A percentile compares a stretch with the other conserved stretches of the same genome.
Evolutionary conservation across 2,113 vertebrate genomes (phyloP).

Genomic region (Melanocharis versteri): DNA sequence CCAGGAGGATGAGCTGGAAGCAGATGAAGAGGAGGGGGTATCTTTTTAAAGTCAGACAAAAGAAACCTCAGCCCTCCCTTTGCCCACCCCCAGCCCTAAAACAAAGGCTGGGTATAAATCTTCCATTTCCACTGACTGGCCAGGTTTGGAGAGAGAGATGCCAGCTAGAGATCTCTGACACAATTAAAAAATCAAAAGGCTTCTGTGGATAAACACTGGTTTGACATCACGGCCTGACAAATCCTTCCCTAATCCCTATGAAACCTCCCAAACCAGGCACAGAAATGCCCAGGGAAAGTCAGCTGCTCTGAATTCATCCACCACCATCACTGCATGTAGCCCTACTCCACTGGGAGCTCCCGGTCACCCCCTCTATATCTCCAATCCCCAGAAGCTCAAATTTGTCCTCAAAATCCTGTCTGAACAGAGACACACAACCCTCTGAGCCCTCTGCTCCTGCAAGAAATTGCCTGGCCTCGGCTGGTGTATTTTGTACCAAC

Average conservation of each 20-base stretch:
- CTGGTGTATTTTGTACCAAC: not conserved
- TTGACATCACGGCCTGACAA: not conserved
- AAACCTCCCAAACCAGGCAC: not conserved
- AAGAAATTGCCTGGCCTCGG: not conserved
- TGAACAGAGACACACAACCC: not conserved
- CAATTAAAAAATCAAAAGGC: conserved; percentile 4
- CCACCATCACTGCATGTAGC: not conserved
- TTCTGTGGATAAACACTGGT: conserved; percentile 10
- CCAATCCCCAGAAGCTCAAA: not conserved
- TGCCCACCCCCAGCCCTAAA: not conserved
- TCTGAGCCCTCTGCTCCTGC: not conserved
- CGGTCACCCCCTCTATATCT: not conserved
- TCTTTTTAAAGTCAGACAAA: conserved; percentile 21
- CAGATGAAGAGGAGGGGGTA: not conserved
- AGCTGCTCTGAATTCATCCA: not conserved
- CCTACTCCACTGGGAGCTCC: not conserved
- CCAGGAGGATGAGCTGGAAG: not conserved
- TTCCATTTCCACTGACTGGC: not conserved
- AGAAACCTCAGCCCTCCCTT: not conserved
- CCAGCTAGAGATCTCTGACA: not conserved
- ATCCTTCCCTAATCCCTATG: not conserved
- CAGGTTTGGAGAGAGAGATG: not conserved
- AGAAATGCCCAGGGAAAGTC: not conserved
- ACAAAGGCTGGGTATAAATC: conserved; percentile 16
- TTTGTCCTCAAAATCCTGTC: not conserved